Base-by-base conservation (phyloP, 2,888 invertebrate genomes). In the Drosophila neoperkinsi region DNA sequence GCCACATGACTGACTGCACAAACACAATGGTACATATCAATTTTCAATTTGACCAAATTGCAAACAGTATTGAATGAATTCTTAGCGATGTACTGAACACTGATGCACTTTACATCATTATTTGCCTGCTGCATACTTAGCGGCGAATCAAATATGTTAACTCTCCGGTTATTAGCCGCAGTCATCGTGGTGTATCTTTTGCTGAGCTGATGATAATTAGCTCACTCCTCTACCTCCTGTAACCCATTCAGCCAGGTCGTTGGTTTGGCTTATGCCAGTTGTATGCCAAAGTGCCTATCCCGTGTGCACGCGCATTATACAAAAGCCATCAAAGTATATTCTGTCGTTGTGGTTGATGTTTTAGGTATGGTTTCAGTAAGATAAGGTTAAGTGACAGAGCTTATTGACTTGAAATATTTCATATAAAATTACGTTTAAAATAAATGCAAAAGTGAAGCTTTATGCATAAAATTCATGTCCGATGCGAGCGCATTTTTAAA, bases 131-230 rank as follows among this genome's bases (percentile, higher is more conserved):
- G 53, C 52, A 57, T 55, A 67, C 60, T 79, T 71, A 30, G 63
- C 33, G 49, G 63, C 46, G 58, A 43, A 16, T 53, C 18, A 49
- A 67, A 78, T 63, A 67, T 58, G 59, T 62, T 38, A 67, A 57
- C 66, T 74, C 59, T 43, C 31, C 51, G 57, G 77, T 67, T 84
- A 80, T 79, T 80, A 82, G 82, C 75, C 75, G 64, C 58, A 72
- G 60, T 71, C 79, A 85, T 81, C 77, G 81, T 71, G 79, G 49
- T 43, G 52, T 72, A 58, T 70, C 68, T 71, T 74, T 70, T 58
- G 61, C 71, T 74, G 74, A 77, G 74, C 74, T 77, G 36, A 56
- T 59, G 66, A 71, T 87, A 89, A 85, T 85, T 87, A 89, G 80
- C 80, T 72, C 36, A 21, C 6, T 7, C 28, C n/a, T 1, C 11